Percentiles rank a stretch among this genome's conserved stretches.
Evolutionary conservation across 2,888 invertebrate species (phyloP).

Genomic region (Busseola fusca): DNA sequence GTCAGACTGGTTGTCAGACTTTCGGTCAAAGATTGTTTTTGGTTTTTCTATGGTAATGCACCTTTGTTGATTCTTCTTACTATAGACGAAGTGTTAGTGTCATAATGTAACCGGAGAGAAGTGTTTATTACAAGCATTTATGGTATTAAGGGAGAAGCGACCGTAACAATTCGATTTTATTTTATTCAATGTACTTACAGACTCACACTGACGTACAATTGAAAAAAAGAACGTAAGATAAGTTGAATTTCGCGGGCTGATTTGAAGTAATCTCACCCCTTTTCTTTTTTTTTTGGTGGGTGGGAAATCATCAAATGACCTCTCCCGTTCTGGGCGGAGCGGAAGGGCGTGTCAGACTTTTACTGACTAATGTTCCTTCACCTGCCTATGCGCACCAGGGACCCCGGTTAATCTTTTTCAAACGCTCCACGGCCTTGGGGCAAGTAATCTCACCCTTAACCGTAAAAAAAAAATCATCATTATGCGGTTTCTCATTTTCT

Average conservation of each 20-base stretch:
- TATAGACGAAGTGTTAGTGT: slow-evolving; percentile 8
- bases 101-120: slow-evolving; percentile 1
- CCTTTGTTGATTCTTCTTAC: slow-evolving; percentile 1
- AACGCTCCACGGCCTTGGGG: too few species aligned
- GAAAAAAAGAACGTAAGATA: background rate
- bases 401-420: too few species aligned
- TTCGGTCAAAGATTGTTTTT: background rate
- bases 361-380: too few species aligned
- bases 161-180: background rate
- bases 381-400: too few species aligned
- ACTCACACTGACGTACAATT: too few species aligned
- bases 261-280: background rate
- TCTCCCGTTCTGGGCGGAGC: too few species aligned
- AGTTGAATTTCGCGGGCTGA: too few species aligned
- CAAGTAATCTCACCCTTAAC: background rate
- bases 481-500: background rate
- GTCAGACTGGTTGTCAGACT: background rate
- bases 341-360: too few species aligned
- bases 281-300: too few species aligned
- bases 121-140: background rate
- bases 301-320: too few species aligned
- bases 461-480: slow-evolving; percentile 1
- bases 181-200: background rate
- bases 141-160: background rate
- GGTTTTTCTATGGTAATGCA: background rate